These are phyloP conservation scores for Microtus richardsoni DNA, from an alignment of 2,113 vertebrate species.

Conservation along the genomic window DNA sequence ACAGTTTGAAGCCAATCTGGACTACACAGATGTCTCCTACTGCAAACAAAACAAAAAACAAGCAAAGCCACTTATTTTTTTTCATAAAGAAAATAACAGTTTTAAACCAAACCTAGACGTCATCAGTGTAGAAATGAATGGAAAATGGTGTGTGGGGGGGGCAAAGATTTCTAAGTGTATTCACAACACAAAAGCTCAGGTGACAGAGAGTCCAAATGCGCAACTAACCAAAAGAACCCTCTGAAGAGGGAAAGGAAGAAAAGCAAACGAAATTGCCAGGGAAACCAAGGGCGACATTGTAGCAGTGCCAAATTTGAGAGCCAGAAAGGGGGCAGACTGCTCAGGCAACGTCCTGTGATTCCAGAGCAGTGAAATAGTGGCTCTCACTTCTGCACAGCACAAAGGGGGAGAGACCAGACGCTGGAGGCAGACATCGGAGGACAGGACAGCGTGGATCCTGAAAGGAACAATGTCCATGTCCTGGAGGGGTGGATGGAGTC, in stretches of 20 bases:
- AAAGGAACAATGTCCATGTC: neutral
- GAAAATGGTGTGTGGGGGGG: neutral
- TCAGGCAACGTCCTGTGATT: neutral
- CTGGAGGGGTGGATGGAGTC: neutral
- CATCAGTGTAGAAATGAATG: slow-evolving; percentile 1
- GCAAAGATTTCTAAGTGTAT: neutral
- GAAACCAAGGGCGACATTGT: slow-evolving; percentile 25
- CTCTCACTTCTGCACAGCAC: neutral
- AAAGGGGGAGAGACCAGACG: neutral
- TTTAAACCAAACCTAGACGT: slow-evolving; percentile 31
- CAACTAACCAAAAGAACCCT: neutral
- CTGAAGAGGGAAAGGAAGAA: neutral
- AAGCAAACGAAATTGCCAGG: slow-evolving; percentile 36
- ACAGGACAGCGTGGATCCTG: neutral
- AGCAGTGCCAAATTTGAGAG: slow-evolving; percentile 1
- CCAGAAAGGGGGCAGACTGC: neutral
- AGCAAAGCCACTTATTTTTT: neutral
- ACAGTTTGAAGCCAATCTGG: neutral
- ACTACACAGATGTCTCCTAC: neutral
- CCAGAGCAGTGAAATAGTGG: neutral
- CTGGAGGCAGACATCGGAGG: neutral
- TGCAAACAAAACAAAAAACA: neutral
- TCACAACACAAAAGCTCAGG: neutral
- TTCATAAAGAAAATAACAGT: neutral
- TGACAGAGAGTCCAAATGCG: neutral